Conservation (phyloP, 2,797 vertebrate species). For the Paguma larvata region DNA sequence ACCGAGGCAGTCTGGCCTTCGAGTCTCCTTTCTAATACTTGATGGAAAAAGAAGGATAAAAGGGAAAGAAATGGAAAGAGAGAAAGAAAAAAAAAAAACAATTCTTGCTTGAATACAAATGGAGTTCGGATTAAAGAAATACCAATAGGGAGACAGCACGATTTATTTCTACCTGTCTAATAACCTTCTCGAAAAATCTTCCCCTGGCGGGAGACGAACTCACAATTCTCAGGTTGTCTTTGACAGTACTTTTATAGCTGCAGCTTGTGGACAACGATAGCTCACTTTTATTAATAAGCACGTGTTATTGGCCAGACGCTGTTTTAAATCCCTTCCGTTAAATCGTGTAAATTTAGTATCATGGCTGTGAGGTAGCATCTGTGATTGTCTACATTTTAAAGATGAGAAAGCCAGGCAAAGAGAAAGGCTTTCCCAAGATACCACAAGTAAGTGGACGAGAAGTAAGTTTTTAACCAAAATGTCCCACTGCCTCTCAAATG, state of each 20-base stretch:
- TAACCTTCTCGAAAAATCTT: background rate
- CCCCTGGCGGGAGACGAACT: background rate
- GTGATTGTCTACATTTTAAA: background rate
- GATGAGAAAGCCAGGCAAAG: background rate
- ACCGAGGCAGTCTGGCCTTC: background rate
- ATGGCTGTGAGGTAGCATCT: background rate
- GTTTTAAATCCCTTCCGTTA: background rate
- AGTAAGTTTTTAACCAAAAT: background rate
- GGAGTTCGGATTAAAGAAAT: background rate
- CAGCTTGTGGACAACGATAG: background rate
- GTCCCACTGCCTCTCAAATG: background rate
- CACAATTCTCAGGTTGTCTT: background rate
- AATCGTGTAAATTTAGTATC: background rate
- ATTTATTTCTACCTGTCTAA: background rate
- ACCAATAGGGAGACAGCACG: background rate
- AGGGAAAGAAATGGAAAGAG: background rate
- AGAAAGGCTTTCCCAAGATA: background rate
- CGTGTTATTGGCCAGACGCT: background rate
- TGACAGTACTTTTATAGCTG: background rate
- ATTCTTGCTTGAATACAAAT: background rate
- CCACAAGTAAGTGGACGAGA: background rate
- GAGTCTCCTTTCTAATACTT: background rate
- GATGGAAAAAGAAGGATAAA: background rate
- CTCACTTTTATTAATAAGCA: constrained; percentile 8
- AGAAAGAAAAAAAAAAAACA: background rate